A percentile compares a stretch with the other conserved stretches of the same genome.
Evolutionary conservation across 2,888 invertebrate species (phyloP).

Genomic region (Chironomus tentans): DNA sequence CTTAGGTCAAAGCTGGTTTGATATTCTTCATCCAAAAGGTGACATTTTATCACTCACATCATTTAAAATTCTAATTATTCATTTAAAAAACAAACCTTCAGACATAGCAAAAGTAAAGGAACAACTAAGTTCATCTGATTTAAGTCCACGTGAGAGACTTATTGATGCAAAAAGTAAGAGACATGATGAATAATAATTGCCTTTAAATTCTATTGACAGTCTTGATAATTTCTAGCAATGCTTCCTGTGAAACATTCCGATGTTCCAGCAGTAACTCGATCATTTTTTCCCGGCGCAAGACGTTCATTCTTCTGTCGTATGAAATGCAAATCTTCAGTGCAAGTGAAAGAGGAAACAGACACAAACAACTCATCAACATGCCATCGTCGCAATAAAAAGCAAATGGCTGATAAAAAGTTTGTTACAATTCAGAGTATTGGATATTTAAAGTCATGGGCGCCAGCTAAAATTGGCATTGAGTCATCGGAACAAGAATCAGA

Average conservation of each 20-base stretch:
- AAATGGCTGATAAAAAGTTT: conserved; percentile 65
- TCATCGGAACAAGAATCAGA: conserved; percentile 51
- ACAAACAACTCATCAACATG: conserved; percentile 43
- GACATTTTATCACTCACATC: no score
- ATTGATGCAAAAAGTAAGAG: conserved; percentile 85
- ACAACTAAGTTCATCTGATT: conserved; percentile 82
- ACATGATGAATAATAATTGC: neutral
- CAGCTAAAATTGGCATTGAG: conserved; percentile 63
- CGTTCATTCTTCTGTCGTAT: conserved; percentile 91
- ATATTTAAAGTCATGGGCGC: conserved; percentile 85
- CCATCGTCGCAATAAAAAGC: conserved; percentile 54
- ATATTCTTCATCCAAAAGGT: conserved; percentile 79
- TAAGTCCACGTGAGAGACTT: conserved; percentile 76
- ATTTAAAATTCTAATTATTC: no score
- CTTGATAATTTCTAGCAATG: conserved; percentile 57
- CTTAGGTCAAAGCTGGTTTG: conserved; percentile 86
- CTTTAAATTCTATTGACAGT: neutral
- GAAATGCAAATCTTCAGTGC: conserved; percentile 61
- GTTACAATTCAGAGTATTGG: conserved; percentile 88
- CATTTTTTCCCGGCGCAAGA: conserved; percentile 78
- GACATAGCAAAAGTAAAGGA: conserved; percentile 93
- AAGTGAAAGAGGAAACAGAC: conserved; percentile 67
- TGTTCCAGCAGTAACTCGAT: conserved; percentile 63
- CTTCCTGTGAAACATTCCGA: conserved; percentile 75
- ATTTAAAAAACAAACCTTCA: neutral